Evolutionary conservation across 2,113 vertebrate species (phyloP), one percentile per base, ranked within the genome.

Genomic region (Aspiorhynchus laticeps): DNA sequence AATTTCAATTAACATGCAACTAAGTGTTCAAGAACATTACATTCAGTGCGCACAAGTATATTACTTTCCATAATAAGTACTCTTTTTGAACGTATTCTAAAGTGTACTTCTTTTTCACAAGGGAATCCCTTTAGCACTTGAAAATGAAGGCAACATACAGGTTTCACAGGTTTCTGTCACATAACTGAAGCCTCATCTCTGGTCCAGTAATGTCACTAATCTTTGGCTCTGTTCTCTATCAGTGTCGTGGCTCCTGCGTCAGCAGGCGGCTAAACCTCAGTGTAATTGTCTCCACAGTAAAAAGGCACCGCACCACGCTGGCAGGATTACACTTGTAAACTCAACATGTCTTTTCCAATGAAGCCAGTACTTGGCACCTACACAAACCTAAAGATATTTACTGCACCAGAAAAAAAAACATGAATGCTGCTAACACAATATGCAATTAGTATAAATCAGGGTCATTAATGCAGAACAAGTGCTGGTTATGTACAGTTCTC

Each of bases 181-280:
- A n/a, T 74, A n/a, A 36, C 17, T 38, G 31, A 38, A 36, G 31
- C 28, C 33, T 38, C 8, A 11, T 24, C 19, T 73, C 41, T 28
- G n/a, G n/a, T 48, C 43, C 43, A 65, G 79, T 48, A 67, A 38
- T 61, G 51, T 80, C 78, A 21, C 48, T 90, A 86, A 85, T 84
- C 87, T 79, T 41, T 53, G 78, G 38, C 19, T 15, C 6, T 31
- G 46, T 43, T 61, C 28, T 75, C 17, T 43, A 41, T 77, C 21
- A 15, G 83, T 24, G 0, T 87, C 53, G 43, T 73, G 48, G 87
- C 63, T 43, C 88, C 53, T 71, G 11, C 38, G 10, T 69, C 74
- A 91, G 90, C 92, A 91, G 90, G 91, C 89, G 84, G 83, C 80
- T 92, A 90, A 92, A 91, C 91, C 85, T 91, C 90, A 90, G 92